Conservation (phyloP, 2,888 invertebrate species). For the Charanyca ferruginea region DNA sequence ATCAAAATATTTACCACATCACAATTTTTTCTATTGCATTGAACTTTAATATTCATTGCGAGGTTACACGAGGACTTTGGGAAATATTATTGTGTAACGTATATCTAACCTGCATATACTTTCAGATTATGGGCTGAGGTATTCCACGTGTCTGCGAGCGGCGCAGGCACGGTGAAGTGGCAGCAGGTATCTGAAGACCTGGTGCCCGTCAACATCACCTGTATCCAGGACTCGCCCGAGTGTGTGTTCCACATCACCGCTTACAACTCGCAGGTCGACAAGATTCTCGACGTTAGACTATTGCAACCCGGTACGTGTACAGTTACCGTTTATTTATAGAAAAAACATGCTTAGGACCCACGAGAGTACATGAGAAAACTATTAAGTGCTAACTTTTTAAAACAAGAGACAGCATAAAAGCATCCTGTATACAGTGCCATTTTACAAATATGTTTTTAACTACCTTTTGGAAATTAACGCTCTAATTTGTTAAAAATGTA, state of each 20-base stretch:
- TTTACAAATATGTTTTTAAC: too few species aligned
- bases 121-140: slow-evolving; percentile 99
- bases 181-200: slow-evolving; percentile 99
- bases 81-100: not conserved
- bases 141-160: slow-evolving; percentile 98
- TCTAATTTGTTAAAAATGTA: not conserved
- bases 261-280: slow-evolving; percentile 99
- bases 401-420: not conserved
- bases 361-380: too few species aligned
- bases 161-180: slow-evolving; percentile 98
- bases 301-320: slow-evolving; percentile 96
- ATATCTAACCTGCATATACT: slow-evolving; percentile 21
- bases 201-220: slow-evolving; percentile 99
- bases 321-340: not conserved
- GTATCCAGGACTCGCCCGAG: slow-evolving; percentile 98
- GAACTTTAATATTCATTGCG: too few species aligned
- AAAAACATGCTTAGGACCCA: not conserved
- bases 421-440: not conserved
- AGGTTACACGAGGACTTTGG: not conserved
- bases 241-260: slow-evolving; percentile 99
- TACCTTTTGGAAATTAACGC: too few species aligned
- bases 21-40: too few species aligned
- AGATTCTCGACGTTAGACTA: slow-evolving; percentile 99
- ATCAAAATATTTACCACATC: too few species aligned
- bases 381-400: not conserved